Evolutionary conservation across 1,140 invertebrate species (phyloP).

Genomic region (Antheraea pernyi): DNA sequence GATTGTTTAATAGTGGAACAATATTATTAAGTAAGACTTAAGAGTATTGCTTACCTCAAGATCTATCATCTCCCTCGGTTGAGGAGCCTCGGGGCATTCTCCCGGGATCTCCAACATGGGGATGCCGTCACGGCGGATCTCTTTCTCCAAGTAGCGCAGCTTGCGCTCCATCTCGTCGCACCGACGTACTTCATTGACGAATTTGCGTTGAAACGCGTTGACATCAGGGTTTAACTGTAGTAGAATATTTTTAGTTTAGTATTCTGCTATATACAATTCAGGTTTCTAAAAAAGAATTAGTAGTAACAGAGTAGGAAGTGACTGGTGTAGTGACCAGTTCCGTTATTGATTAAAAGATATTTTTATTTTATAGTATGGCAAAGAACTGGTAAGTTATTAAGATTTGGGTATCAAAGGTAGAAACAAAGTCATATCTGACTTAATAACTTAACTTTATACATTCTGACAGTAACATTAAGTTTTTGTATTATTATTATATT

Average conservation of each 20-base stretch:
- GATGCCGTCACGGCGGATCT: conserved; percentile 98
- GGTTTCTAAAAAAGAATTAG: neutral
- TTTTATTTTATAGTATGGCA: too few species aligned
- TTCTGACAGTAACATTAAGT: too few species aligned
- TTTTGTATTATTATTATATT: too few species aligned
- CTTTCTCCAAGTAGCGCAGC: conserved; percentile 96
- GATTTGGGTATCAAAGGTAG: too few species aligned
- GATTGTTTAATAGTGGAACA: too few species aligned
- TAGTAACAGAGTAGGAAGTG: too few species aligned
- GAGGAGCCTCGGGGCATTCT: conserved; percentile 98
- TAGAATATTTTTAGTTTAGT: conserved; percentile 12
- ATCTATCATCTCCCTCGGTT: conserved; percentile 99
- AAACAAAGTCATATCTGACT: too few species aligned
- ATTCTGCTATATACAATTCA: neutral
- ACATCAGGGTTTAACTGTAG: conserved; percentile 94
- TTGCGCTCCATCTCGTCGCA: conserved; percentile 98
- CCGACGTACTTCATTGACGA: conserved; percentile 95
- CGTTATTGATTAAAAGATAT: too few species aligned
- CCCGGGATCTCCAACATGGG: conserved; percentile 96
- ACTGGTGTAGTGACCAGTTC: too few species aligned
- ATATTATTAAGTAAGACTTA: too few species aligned
- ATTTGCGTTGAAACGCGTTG: conserved; percentile 97
- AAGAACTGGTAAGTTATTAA: too few species aligned
- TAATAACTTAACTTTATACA: too few species aligned
- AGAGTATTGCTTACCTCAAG: conserved; percentile 87